Conservation (phyloP, 2,797 vertebrate species). For the Macroramphosus scolopax region DNA sequence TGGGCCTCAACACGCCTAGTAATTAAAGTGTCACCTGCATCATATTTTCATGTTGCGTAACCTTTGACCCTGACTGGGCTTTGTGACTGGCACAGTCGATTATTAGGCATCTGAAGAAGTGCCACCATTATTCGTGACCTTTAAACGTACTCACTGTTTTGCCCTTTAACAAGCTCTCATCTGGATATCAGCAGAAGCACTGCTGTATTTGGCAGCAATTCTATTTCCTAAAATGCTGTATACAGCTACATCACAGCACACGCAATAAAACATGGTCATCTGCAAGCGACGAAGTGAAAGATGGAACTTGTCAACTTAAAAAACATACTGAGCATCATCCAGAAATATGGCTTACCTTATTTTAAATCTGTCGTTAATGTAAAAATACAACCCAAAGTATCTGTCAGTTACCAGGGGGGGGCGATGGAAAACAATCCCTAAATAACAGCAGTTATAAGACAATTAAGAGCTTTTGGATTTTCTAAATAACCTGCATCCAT, state of each 20-base stretch:
- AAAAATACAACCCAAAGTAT: slow-evolving; percentile 21
- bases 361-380: slow-evolving; percentile 19
- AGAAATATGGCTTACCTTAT: background rate
- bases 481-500: too few species aligned
- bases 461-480: too few species aligned
- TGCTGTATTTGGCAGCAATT: slow-evolving; percentile 13
- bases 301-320: slow-evolving; percentile 4
- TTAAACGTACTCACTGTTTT: slow-evolving; percentile 55
- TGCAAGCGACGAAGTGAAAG: background rate
- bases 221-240: slow-evolving; percentile 7
- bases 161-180: slow-evolving; percentile 57
- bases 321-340: slow-evolving; percentile 3
- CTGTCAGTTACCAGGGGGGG: slow-evolving; percentile 17
- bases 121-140: slow-evolving; percentile 60
- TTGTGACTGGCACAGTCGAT: slow-evolving; percentile 47
- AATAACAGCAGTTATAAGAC: too few species aligned
- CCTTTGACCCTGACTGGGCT: slow-evolving; percentile 45
- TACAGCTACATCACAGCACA: slow-evolving; percentile 9
- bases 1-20: slow-evolving; percentile 15
- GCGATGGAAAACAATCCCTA: slow-evolving; percentile 17
- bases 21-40: slow-evolving; percentile 40
- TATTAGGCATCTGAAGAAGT: slow-evolving; percentile 47
- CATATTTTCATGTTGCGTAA: slow-evolving; percentile 30
- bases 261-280: slow-evolving; percentile 13
- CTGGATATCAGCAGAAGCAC: slow-evolving; percentile 32